A percentile compares a stretch with the other conserved stretches of the same genome.
These are phyloP conservation scores for Drosophila asahinai DNA, from an alignment of 1,140 invertebrate species.

Conservation along the genomic window DNA sequence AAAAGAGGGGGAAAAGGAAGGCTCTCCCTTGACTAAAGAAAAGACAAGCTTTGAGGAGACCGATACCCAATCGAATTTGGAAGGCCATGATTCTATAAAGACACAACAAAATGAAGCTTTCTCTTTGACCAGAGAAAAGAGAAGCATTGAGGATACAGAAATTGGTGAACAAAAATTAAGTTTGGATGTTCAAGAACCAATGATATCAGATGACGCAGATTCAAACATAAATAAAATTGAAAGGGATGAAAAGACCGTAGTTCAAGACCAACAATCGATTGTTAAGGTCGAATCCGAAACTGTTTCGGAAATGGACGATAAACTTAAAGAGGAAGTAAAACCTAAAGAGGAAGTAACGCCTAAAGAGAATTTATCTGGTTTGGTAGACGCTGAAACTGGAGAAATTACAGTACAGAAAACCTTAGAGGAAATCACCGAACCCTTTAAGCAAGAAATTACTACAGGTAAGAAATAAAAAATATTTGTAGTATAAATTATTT, in stretches of 20 bases:
- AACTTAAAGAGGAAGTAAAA: neutral
- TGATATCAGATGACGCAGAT: neutral
- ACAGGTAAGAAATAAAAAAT: neutral
- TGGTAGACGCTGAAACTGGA: constrained; percentile 1
- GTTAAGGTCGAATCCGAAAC: neutral
- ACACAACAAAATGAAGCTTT: neutral
- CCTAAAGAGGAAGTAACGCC: neutral
- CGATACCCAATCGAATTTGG: neutral
- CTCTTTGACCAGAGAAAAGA: neutral
- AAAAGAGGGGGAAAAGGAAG: neutral
- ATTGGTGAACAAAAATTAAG: neutral
- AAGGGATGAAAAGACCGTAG: neutral
- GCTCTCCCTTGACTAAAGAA: neutral
- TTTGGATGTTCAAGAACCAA: neutral
- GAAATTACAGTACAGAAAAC: neutral
- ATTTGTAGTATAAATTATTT: too few species aligned
- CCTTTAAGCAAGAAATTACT: neutral
- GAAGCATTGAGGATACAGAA: constrained; percentile 2
- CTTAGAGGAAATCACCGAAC: neutral
- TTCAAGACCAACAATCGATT: neutral
- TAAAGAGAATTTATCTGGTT: neutral
- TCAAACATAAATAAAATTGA: too few species aligned
- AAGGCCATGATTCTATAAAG: neutral
- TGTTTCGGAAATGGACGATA: neutral
- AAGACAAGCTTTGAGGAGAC: neutral